phyloP scores from a whole-genome alignment of 1,140 invertebrate species.

The Drosophila baimaii region DNA sequence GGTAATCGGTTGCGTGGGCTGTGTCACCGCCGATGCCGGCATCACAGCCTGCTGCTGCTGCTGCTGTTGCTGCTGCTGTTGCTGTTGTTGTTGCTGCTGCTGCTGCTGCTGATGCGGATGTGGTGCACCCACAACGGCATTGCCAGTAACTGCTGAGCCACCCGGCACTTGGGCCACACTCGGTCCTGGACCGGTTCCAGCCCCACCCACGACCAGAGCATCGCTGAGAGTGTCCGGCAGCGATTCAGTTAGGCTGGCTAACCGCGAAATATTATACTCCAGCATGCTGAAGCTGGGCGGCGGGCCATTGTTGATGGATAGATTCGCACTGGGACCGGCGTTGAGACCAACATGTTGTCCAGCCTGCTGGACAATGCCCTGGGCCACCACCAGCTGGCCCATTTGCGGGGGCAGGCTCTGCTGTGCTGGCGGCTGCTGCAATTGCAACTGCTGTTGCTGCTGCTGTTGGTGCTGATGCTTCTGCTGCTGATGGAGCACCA shows the following conservation, averaged over 20 bases:
- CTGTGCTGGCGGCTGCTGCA: constrained; percentile 47
- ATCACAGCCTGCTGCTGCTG: constrained; percentile 82
- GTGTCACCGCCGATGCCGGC: constrained; percentile 59
- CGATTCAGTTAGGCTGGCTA: constrained; percentile 91
- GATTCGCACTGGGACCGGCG: constrained; percentile 43
- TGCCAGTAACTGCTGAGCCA: constrained; percentile 63
- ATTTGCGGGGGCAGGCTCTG: constrained; percentile 53
- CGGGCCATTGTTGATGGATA: constrained; percentile 49
- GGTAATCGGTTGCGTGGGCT: constrained; percentile 86
- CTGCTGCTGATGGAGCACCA: too few species aligned
- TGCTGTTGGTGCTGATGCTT: constrained; percentile 53
- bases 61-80: constrained; percentile 36
- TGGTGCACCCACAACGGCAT: constrained; percentile 63
- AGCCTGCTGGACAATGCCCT: constrained; percentile 56
- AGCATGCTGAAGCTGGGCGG: constrained; percentile 87
- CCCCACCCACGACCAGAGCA: constrained; percentile 77
- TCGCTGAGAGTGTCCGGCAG: constrained; percentile 84
- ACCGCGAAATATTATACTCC: constrained; percentile 92
- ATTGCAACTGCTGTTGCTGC: constrained; percentile 41
- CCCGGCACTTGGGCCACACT: constrained; percentile 44
- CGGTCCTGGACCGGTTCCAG: constrained; percentile 33
- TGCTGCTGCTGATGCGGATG: constrained; percentile 30
- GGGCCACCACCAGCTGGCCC: constrained; percentile 54
- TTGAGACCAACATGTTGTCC: constrained; percentile 69
- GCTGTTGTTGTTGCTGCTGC: constrained; percentile 76